A percentile compares a stretch with the other conserved stretches of the same genome.
phyloP scores from a whole-genome alignment of 1,140 invertebrate genomes.

The Marisa cornuarietis region DNA sequence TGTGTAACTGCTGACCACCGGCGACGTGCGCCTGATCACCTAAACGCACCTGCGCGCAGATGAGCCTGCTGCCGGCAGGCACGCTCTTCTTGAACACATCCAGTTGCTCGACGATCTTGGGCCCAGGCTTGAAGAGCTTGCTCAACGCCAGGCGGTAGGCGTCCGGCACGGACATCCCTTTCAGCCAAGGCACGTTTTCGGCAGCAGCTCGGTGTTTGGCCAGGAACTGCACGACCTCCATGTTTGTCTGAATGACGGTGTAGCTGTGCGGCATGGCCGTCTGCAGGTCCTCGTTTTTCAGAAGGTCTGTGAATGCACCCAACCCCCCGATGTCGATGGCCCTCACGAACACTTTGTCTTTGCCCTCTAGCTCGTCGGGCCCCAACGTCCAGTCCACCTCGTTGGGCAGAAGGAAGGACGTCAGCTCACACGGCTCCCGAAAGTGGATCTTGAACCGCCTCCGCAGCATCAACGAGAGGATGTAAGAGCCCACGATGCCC shows the following conservation, averaged over 20 bases:
- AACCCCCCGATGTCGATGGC: slow-evolving; percentile 5
- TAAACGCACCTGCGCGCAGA: slow-evolving; percentile 5
- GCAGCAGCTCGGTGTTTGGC: background rate
- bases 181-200: no score
- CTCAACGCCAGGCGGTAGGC: background rate
- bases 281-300: slow-evolving; percentile 10
- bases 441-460: slow-evolving; percentile 19
- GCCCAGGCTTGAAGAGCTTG: background rate
- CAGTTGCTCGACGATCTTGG: background rate
- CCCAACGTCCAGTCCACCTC: slow-evolving; percentile 23
- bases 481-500: slow-evolving; percentile 25
- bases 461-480: slow-evolving; percentile 16
- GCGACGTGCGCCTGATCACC: background rate
- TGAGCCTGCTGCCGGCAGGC: background rate
- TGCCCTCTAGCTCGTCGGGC: background rate
- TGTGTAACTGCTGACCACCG: background rate
- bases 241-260: background rate
- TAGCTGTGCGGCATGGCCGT: background rate
- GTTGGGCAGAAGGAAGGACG: slow-evolving; percentile 16
- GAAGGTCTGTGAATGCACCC: background rate
- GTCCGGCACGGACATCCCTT: background rate
- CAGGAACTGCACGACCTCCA: background rate
- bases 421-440: slow-evolving; percentile 18
- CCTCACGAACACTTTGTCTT: background rate
- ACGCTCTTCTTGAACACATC: background rate